Evolutionary conservation across 2,113 vertebrate genomes (phyloP), one percentile per base, ranked within the genome.

Genomic region (Gobio gobio): DNA sequence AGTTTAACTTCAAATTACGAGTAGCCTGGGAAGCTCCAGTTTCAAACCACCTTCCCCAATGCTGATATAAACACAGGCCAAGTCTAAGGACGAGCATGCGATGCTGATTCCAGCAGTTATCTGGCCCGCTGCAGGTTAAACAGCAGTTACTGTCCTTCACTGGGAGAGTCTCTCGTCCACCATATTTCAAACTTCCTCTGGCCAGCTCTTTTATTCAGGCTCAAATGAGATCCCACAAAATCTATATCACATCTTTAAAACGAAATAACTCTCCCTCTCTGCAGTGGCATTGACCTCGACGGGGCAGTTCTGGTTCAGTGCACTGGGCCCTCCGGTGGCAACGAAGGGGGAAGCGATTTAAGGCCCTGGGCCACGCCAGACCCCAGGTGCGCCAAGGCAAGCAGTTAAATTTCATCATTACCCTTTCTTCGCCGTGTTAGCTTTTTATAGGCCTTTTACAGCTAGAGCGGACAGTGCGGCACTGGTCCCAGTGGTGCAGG

Each of bases 391-490:
- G 90, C 87, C 87, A 87, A 90, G 92, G 92, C 92, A 91, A 94
- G 93, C 95, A 94, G 94, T 95, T 95, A 94, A 94, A 95, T 95
- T 95, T 95, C 93, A 95, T 95, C 94, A 95, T 95, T 95, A 94
- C 93, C 93, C 93, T 94, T 94, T 94, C 93, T 93, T 94, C 89
- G 89, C 89, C 63, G 63, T 92, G 92, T 93, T 92, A 92, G 87
- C 92, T 94, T 94, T 95, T 94, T 95, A 94, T 94, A 93, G 93
- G 91, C 88, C 91, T 94, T 94, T 94, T 94, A 95, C 88, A 83
- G 93, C 90, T 87, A 76, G 88, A 87, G 91, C 92, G 91, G 91
- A 94, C 91, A 93, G 93, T 92, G 91, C 90, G 88, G 91, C 91
- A 90, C 87, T 75, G 89, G 90, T 93, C 92, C 92, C 93, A 90